Base-by-base conservation (phyloP, 2,888 invertebrate species). In the Trachelus stipa region DNA sequence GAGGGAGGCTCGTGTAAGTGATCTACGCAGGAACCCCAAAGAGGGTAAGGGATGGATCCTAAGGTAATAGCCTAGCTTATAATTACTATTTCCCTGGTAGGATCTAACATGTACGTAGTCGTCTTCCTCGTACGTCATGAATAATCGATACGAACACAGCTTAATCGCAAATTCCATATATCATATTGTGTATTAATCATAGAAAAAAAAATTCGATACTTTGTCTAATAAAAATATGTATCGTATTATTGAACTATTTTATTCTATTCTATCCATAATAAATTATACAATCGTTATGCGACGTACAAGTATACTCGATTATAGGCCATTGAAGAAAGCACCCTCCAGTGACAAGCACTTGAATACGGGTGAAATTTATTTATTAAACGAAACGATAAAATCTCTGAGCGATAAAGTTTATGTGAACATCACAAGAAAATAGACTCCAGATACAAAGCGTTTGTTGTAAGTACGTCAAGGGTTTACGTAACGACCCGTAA, bases 21-120 rank as follows among this genome's bases (percentile, higher is more conserved):
- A 71, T 71, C 71, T 71, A 33, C 11, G 71, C 11, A 71, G 71
- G 71, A 71, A 71, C 31, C 12, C 71, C 56, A 23, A 56, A 56
- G 23, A 23, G 71, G 71, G 12, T 31, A 31, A 71, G 33, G 31
- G 12, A 31, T 69, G 35, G 3, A 35, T 4, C 12, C 71, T 81
- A 83, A 82, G 83, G 83, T 84, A 86, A 87, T 87, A 83, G 83
- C 80, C 74, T 76, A 81, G 79, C 80, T 84, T 81, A 84, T 85
- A 85, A 87, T 87, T 85, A 83, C 79, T 84, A 85, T 86, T 86
- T 86, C 77, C 80, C 76, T 80, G 76, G 77, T 81, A 81, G 81
- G 80, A 77, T 78, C 76, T 80, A 77, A 76, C 80, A 79, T 77
- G 73, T 37, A 73, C 69, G 71, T 79, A 71, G 76, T 73, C 31